Conservation (phyloP, 1,140 invertebrate genomes). For the Leptinotarsa defecta region DNA sequence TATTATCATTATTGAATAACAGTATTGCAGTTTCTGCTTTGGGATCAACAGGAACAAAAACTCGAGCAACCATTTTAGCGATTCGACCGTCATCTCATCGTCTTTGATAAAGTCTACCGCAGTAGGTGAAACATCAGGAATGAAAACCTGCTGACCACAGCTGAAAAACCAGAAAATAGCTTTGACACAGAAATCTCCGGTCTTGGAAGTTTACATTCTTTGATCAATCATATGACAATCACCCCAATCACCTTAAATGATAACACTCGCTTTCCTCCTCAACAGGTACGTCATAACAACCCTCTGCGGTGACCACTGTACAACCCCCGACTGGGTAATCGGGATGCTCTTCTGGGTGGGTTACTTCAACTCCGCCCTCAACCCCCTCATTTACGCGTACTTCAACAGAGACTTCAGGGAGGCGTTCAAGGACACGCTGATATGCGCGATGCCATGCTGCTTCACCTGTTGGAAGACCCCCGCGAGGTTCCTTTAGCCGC, state of each 20-base stretch:
- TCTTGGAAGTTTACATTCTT: too few relatives aligned
- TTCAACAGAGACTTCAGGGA: slow-evolving; percentile 97
- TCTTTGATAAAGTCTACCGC: too few relatives aligned
- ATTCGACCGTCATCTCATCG: too few relatives aligned
- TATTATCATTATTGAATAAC: too few relatives aligned
- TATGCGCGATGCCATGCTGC: slow-evolving; percentile 80
- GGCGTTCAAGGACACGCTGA: slow-evolving; percentile 92
- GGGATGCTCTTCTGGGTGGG: slow-evolving; percentile 84
- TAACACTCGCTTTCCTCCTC: background rate
- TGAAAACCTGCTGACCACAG: too few relatives aligned
- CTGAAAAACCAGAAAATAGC: too few relatives aligned
- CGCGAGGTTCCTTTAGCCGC: slow-evolving; percentile 54
- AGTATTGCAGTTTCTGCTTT: too few relatives aligned
- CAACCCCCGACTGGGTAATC: slow-evolving; percentile 80
- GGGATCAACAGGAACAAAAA: too few relatives aligned
- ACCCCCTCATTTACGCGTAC: slow-evolving; percentile 96
- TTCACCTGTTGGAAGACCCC: slow-evolving; percentile 56
- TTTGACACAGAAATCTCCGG: too few relatives aligned
- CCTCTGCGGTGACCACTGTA: slow-evolving; percentile 77
- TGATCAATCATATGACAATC: background rate
- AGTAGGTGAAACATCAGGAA: too few relatives aligned
- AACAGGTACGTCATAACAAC: slow-evolving; percentile 84
- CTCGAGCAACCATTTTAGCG: too few relatives aligned
- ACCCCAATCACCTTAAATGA: background rate
- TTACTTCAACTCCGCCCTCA: slow-evolving; percentile 95